A percentile compares a stretch with the other conserved stretches of the same genome.
Evolutionary conservation across 2,113 vertebrate genomes (phyloP).

Genomic region (Tricholaema leucomelas): DNA sequence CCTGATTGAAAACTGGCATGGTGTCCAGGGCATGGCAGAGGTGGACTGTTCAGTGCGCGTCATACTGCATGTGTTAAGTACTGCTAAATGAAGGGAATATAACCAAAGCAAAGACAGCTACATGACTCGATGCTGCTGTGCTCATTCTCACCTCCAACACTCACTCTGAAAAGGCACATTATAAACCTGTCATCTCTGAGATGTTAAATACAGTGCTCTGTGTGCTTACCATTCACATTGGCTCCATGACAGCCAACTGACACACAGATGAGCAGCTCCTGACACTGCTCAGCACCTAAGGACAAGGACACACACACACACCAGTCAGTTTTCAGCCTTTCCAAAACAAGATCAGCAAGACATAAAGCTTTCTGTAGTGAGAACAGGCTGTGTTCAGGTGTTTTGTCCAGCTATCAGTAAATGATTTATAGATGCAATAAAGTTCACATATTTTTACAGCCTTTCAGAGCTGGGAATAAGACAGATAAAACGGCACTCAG

Average conservation of each 20-base stretch:
- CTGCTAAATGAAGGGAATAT: background rate
- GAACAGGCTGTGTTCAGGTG: background rate
- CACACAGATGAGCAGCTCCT: background rate
- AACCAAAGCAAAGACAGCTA: background rate
- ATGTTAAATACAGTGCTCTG: background rate
- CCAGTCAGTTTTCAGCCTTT: rapidly evolving
- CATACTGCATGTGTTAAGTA: rapidly evolving
- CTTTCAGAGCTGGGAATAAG: background rate
- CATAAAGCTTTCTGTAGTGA: background rate
- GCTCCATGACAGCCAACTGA: background rate
- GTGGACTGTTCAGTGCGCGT: background rate
- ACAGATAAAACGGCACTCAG: background rate
- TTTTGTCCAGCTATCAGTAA: background rate
- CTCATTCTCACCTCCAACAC: background rate
- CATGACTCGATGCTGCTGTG: background rate
- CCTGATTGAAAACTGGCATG: background rate
- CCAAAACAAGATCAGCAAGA: background rate
- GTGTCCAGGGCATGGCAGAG: background rate
- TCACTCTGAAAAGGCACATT: background rate
- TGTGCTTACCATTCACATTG: background rate
- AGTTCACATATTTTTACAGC: background rate
- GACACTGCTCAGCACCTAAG: background rate
- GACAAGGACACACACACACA: background rate
- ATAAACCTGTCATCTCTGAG: background rate
- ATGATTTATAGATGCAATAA: background rate